Percentiles rank a stretch among this genome's conserved stretches.
Evolutionary conservation across 2,888 invertebrate species (phyloP).

Genomic region (Hyposoter dolosus): DNA sequence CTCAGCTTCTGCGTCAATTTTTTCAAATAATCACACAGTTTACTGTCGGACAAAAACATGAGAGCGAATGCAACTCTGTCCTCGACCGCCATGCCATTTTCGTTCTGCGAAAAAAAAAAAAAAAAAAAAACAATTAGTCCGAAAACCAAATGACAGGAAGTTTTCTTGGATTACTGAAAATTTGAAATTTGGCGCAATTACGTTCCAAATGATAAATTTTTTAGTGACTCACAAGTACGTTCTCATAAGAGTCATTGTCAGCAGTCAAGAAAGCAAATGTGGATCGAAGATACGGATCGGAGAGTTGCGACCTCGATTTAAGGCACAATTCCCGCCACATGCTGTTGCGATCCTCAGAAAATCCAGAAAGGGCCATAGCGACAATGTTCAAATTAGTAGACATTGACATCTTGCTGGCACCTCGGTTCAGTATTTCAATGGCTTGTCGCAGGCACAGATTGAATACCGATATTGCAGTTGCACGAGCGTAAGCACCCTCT

Average conservation of each 20-base stretch:
- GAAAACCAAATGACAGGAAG: background rate
- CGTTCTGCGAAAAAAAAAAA: constrained; percentile 87
- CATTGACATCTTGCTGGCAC: constrained; percentile 85
- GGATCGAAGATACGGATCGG: constrained; percentile 96
- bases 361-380: constrained; percentile 94
- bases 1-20: constrained; percentile 89
- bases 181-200: background rate
- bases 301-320: constrained; percentile 90
- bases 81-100: constrained; percentile 93
- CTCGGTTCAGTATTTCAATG: constrained; percentile 93
- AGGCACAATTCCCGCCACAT: constrained; percentile 92
- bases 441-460: constrained; percentile 94
- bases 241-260: constrained; percentile 91
- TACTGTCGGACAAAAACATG: constrained; percentile 92
- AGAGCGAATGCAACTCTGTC: constrained; percentile 97
- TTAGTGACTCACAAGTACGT: constrained; percentile 89
- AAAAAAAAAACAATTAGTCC: no score
- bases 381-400: constrained; percentile 87
- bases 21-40: constrained; percentile 92
- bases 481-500: constrained; percentile 91
- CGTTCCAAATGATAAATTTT: background rate
- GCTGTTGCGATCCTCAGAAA: constrained; percentile 92
- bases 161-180: background rate
- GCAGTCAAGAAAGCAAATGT: constrained; percentile 96
- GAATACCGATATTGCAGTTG: constrained; percentile 96